A percentile compares a stretch with the other conserved stretches of the same genome.
phyloP scores from a whole-genome alignment of 2,113 vertebrate genomes.

The Tetraodon nigroviridis region DNA sequence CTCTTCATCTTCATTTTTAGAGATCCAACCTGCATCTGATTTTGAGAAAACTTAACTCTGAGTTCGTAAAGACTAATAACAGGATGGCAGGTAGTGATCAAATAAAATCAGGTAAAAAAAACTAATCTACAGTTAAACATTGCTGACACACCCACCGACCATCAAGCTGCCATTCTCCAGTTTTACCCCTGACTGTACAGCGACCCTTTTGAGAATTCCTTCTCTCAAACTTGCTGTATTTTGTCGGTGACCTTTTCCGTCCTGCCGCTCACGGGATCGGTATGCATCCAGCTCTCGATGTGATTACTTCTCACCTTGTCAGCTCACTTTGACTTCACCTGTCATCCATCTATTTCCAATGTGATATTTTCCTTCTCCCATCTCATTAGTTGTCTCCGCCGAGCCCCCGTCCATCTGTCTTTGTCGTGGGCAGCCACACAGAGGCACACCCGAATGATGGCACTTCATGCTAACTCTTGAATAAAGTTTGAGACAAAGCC shows the following conservation, averaged over 20 bases:
- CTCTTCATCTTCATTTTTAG: conserved; percentile 14
- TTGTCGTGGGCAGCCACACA: conserved; percentile 4
- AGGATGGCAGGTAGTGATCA: no score
- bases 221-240: conserved; percentile 48
- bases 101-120: conserved; percentile 13
- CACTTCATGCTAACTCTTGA: neutral
- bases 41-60: conserved; percentile 6
- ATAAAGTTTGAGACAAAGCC: no score
- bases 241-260: conserved; percentile 50
- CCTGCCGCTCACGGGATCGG: conserved; percentile 53
- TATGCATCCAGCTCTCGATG: conserved; percentile 55
- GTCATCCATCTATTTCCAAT: conserved; percentile 71
- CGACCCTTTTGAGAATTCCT: conserved; percentile 14
- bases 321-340: conserved; percentile 72
- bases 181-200: neutral
- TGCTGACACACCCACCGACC: neutral
- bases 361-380: conserved; percentile 59
- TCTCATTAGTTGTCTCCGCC: conserved; percentile 61
- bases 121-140: conserved; percentile 10
- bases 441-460: neutral
- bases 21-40: conserved; percentile 18
- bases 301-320: conserved; percentile 73
- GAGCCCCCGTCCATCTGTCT: conserved; percentile 23
- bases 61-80: no score
- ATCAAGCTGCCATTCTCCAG: conserved; percentile 21